Evolutionary conservation across 2,888 invertebrate genomes (phyloP), one percentile per base, ranked within the genome.

Genomic region (Chromoteleia sp.): DNA sequence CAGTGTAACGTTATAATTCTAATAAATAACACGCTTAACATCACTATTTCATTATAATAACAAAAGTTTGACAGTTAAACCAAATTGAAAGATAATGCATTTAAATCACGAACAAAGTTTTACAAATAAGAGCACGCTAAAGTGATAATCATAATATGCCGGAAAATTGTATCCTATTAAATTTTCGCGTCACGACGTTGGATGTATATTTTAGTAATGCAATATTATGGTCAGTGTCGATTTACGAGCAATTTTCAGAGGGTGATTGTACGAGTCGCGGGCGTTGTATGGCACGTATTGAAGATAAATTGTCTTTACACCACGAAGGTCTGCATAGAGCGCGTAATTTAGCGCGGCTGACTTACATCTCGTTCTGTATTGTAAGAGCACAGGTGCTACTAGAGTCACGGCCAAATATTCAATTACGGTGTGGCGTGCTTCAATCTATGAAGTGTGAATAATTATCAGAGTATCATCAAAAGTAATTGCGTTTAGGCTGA

Each of bases 401-500:
- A 56, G 58, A 59, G 68, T 75, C 82, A 75, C 75, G 80, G 63
- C 81, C 83, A 85, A 88, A 88, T 87, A 88, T 88, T 88, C 87
- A 86, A 87, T 88, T 87, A 81, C 84, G 76, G 45, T 33, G 59
- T 70, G 59, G 77, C 70, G 81, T 59, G 81, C 65, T 84, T 79
- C 85, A 84, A 86, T 86, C 84, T 83, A 83, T 82, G 79, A 85
- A 83, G 87, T 84, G 86, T 83, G 86, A 87, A 87, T 85, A 83
- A 85, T 85, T 87, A 85, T 86, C 86, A 80, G 77, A 79, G 84
- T 83, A 85, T 83, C 85, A 82, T 87, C 85, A 83, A 86, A 85
- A 86, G 85, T 88, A 87, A 89, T 89, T 87, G 85, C 87, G 71
- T 88, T 87, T 86, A 83, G 85, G 84, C 83, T 52, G 41, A 71